Evolutionary conservation across 2,888 invertebrate species (phyloP), one percentile per base, ranked within the genome.

Genomic region (Limnephilus marmoratus): DNA sequence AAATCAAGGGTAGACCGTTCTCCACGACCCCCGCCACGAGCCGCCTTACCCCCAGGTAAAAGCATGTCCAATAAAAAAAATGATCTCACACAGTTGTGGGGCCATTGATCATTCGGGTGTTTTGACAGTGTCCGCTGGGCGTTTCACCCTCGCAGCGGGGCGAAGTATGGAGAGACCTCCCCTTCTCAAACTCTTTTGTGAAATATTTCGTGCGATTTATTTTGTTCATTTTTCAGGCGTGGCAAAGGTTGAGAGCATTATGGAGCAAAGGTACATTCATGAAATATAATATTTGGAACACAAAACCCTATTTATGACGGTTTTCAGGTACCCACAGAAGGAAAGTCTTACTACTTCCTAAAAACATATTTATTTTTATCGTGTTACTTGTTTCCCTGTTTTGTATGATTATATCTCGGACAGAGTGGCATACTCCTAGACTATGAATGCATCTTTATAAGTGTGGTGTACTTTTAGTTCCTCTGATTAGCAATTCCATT

Each of bases 91-190:
- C 45, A 37, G 29, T 45, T 45, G 18, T 41, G n/a, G 68, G 24
- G 86, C 13, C 86, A 49, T 86, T 86, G 86, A 86, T 86, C 86
- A 86, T 86, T 45, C 86, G 15, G 45, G n/a, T 29, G 29, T 86
- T 86, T 41, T 45, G 86, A 86, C 86, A 45, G 86, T 45, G 41
- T 45, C 86, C 45, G 86, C 24, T n/a, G n/a, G 29, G n/a, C 86
- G 83, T 37, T 83, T 37, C 24, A 83, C 37, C 37, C 34, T 15
- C 34, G 7, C 83, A 15, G 34, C 83, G 37, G 37, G 83, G 24
- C 9, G 68, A 24, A 1, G 24, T 68, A 24, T 49, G n/a, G 18
- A 2, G 24, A 18, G 24, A 68, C 68, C 68, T n/a, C n/a, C 68
- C 18, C 68, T 68, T 68, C 68, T 68, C 68, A 24, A 68, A 68